Evolutionary conservation across 2,888 invertebrate species (phyloP).

Genomic region (Hypselothyrea guttata): DNA sequence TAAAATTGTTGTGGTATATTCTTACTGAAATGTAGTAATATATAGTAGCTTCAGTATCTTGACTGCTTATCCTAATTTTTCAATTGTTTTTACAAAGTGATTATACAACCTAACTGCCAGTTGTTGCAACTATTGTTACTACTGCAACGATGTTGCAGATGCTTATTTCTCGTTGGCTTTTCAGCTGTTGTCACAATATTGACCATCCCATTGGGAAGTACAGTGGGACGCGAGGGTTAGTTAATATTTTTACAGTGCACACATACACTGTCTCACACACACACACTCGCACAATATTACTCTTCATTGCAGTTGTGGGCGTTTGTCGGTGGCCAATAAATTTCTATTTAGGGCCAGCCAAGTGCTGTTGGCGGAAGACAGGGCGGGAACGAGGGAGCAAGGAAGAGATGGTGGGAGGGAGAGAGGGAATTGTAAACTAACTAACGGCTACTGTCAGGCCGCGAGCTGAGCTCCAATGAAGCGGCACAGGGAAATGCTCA

Average conservation of each 20-base stretch:
- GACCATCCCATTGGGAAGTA: constrained; percentile 6
- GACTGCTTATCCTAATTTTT: too few relatives aligned
- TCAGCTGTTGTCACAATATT: neutral
- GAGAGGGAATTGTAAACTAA: constrained; percentile 17
- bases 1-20: too few relatives aligned
- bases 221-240: neutral
- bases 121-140: too few relatives aligned
- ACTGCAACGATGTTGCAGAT: too few relatives aligned
- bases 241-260: constrained; percentile 36
- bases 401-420: neutral
- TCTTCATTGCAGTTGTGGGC: constrained; percentile 45
- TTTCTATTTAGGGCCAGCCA: constrained; percentile 55
- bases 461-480: constrained; percentile 61
- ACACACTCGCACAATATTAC: constrained; percentile 30
- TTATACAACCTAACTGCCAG: too few relatives aligned
- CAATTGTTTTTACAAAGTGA: too few relatives aligned
- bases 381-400: neutral
- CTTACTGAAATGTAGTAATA: too few relatives aligned
- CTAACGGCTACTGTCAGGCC: constrained; percentile 53
- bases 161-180: too few relatives aligned
- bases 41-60: too few relatives aligned
- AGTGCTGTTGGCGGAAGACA: neutral
- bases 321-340: constrained; percentile 70
- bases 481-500: constrained; percentile 77
- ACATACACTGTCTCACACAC: constrained; percentile 14